Evolutionary conservation across 2,113 vertebrate genomes (phyloP), one percentile per base, ranked within the genome.

Genomic region (Oenanthe oenanthe): DNA sequence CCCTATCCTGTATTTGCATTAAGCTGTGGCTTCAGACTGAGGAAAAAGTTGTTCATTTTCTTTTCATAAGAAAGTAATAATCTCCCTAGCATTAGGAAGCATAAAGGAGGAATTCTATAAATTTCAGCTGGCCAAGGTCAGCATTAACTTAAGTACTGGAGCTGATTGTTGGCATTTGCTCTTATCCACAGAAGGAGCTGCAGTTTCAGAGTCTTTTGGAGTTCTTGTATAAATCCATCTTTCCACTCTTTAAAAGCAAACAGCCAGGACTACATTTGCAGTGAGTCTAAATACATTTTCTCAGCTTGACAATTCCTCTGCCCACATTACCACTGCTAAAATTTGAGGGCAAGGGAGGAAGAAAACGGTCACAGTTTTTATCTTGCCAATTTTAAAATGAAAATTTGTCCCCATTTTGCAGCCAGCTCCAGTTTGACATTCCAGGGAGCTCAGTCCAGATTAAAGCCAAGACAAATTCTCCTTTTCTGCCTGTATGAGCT

Each of bases 381-480:
- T 79, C 66, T 72, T 73, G 54, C 42, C 84, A 81, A 47, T 50
- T 95, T 87, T 92, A 50, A 72, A 89, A 87, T 76, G 45, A 95
- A 92, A 76, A 88, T 76, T 81, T 85, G 9, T 65, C 50, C 87
- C 26, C 32, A 36, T 66, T 85, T 87, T 93, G 32, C 71, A 91
- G 45, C 38, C 38, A 66, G 12, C 26, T 88, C 54, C 12, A 70
- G 25, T 67, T 12, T 72, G 62, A 76, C 34, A 36, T 94, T 74
- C 72, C 62, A 53, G 73, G 32, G 34, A 89, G 18, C 29, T 85
- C 61, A 82, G 34, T 58, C 38, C 71, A 82, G 58, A 68, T 76
- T 83, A 87, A 92, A 85, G 31, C 61, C 56, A 71, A 96, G 53
- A 87, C 12, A 91, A 88, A 82, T 76, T 85, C 34, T 47, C 25